These are phyloP conservation scores for Rhagonycha lutea DNA, from an alignment of 2,888 invertebrate genomes.

Conservation along the genomic window DNA sequence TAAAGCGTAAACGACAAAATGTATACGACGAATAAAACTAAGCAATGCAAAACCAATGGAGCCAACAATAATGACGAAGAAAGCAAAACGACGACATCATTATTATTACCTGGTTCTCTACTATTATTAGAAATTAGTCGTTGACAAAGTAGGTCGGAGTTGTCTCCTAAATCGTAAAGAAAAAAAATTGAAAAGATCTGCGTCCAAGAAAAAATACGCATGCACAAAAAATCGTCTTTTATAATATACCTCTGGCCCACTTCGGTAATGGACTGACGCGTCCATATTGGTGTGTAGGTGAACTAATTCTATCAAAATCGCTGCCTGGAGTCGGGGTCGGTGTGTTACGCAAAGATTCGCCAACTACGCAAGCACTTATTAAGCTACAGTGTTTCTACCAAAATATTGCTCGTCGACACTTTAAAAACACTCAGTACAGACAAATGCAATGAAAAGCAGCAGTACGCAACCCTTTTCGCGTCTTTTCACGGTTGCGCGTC, in stretches of 20 bases:
- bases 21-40: background rate
- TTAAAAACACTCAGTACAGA: background rate
- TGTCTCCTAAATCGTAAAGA: conserved; percentile 56
- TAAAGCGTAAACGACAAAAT: background rate
- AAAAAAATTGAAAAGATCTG: conserved; percentile 29
- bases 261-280: conserved; percentile 62
- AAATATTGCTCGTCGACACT: background rate
- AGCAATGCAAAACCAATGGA: conserved; percentile 9
- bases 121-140: conserved; percentile 56
- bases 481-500: no score
- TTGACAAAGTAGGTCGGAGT: conserved; percentile 62
- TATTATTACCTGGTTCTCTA: conserved; percentile 45
- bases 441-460: background rate
- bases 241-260: conserved; percentile 62
- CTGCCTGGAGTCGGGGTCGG: conserved; percentile 52
- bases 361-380: conserved; percentile 54
- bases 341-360: conserved; percentile 59
- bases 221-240: background rate
- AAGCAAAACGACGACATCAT: background rate
- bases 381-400: conserved; percentile 27
- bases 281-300: conserved; percentile 52
- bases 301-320: conserved; percentile 54
- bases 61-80: conserved; percentile 13
- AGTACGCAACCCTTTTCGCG: background rate
- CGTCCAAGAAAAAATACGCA: background rate